Evolutionary conservation across 2,797 vertebrate genomes (phyloP).

Genomic region (Cynopterus sphinx): DNA sequence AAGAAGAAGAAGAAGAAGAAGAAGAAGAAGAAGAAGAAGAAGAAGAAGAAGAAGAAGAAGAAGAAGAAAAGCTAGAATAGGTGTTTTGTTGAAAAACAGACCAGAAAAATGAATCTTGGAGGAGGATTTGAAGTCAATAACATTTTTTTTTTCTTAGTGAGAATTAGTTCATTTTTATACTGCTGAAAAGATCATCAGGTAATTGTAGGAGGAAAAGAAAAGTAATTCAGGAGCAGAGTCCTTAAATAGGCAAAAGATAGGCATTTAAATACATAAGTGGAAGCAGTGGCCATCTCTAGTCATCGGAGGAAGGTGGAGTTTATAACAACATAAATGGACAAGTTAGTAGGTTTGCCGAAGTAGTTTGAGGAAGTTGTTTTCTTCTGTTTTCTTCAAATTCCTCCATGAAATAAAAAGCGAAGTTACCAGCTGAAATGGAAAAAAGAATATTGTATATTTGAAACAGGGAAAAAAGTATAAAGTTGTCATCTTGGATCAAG

Average conservation of each 20-base stretch:
- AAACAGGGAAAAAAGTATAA: background rate
- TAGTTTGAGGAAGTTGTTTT: background rate
- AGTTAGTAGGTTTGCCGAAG: background rate
- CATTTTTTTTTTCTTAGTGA: background rate
- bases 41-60: too few relatives aligned
- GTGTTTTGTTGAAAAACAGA: background rate
- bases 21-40: too few relatives aligned
- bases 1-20: too few relatives aligned
- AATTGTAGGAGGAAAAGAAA: background rate
- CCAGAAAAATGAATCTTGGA: background rate
- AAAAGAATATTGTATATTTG: background rate
- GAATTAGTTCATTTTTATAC: background rate
- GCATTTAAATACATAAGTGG: background rate
- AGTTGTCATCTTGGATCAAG: background rate
- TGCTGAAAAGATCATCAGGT: background rate
- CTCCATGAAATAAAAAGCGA: background rate
- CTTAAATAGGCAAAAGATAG: background rate
- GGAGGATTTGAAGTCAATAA: background rate
- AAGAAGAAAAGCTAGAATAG: background rate
- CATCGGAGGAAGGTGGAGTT: background rate
- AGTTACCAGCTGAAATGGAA: background rate
- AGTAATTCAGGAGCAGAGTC: background rate
- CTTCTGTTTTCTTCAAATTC: background rate
- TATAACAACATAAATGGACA: background rate
- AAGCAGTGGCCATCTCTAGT: background rate